Evolutionary conservation across 2,888 invertebrate species (phyloP), one percentile per base, ranked within the genome.

Genomic region (Tipula vernalis): DNA sequence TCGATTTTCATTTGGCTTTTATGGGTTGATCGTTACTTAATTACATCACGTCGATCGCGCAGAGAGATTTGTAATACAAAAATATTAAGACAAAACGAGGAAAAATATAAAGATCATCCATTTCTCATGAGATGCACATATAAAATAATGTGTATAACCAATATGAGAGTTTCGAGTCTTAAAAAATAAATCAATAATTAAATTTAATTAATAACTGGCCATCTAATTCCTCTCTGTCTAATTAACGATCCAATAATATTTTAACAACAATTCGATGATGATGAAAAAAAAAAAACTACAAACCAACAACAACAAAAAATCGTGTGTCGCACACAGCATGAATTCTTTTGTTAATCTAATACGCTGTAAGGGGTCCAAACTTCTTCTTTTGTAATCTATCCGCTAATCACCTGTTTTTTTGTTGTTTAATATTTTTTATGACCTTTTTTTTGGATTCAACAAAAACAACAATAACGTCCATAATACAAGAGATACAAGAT

Each of bases 341-440:
- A 83, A 86, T 87, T 86, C 87, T 88, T 39, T 88, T 88, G 88
- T 88, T 88, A 88, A 88, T 88, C 87, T 88, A 88, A 87, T 88
- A 87, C 87, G 36, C 88, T 15, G 87, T 84, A 85, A 86, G 87
- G 87, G 88, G 87, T 86, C 71, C 71, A 28, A 71, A 28, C 71
- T 71, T 71, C 71, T 71, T 87, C 86, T 87, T 88, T 88, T 87
- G 87, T 87, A 87, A 83, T 85, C 86, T 84, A 42, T 86, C 88
- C 88, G 88, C 88, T 88, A 88, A 88, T 88, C 87, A 87, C 87
- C 88, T 87, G 87, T 88, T 87, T 71, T 71, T 18, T 71, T 71
- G 71, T 71, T 71, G 71, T 71, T 71, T 71, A 12, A 71, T 71
- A 71, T 28, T 3, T 71, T 71, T 71, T 71, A 71, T 12, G 51